A percentile compares a stretch with the other conserved stretches of the same genome.
Conservation (phyloP, 2,797 vertebrate genomes). For the Lithobates sylvaticus region DNA sequence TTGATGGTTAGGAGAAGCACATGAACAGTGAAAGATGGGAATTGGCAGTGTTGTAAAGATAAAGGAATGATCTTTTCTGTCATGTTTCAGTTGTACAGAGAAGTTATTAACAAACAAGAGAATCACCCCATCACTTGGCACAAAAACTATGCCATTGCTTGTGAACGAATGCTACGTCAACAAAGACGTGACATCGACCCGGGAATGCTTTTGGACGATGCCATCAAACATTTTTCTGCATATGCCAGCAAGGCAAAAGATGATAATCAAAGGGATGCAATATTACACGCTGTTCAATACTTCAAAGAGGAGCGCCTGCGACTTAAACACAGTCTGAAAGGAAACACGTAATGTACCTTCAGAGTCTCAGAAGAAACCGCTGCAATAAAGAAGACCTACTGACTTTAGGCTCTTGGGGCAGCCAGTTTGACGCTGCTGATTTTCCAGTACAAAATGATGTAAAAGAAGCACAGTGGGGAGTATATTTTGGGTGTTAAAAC, state of each 20-base stretch:
- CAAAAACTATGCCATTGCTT: conserved; percentile 95
- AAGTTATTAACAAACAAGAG: conserved; percentile 83
- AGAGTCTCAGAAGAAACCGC: not conserved
- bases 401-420: not conserved
- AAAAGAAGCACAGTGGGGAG: not conserved
- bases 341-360: not conserved
- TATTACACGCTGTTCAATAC: conserved; percentile 82
- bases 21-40: too few relatives aligned
- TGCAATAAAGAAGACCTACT: not conserved
- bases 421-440: too few relatives aligned
- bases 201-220: conserved; percentile 83
- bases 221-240: conserved; percentile 85
- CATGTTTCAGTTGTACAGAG: conserved; percentile 86
- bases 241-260: conserved; percentile 83
- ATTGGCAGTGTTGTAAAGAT: not conserved
- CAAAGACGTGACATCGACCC: conserved; percentile 71
- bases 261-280: conserved; percentile 86
- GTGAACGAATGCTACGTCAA: conserved; percentile 88
- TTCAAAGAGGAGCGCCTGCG: conserved; percentile 84
- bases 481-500: not conserved
- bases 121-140: conserved; percentile 95
- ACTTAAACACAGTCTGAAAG: conserved; percentile 67
- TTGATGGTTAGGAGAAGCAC: not conserved
- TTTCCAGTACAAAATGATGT: not conserved
- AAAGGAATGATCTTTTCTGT: not conserved